Conservation (phyloP, 2,113 vertebrate genomes). For the Scomber colias region DNA sequence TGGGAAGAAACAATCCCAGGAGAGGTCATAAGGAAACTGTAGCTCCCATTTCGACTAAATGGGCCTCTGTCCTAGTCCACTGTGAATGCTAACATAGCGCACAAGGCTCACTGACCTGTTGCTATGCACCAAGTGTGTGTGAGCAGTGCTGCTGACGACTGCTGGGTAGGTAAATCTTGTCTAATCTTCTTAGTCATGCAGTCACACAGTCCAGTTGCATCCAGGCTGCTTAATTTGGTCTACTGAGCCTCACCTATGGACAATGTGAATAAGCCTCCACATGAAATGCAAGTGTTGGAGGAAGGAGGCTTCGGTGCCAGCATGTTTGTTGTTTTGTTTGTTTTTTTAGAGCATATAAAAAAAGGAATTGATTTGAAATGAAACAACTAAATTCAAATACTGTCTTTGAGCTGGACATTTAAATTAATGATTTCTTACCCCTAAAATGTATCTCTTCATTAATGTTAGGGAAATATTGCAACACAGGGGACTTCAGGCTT, state of each 20-base stretch:
- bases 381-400: no score
- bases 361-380: no score
- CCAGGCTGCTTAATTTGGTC: conserved; percentile 72
- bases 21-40: conserved; percentile 32
- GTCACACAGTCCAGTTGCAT: conserved; percentile 59
- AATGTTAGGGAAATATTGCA: no score
- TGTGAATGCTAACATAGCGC: conserved; percentile 37
- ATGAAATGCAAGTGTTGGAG: conserved; percentile 13
- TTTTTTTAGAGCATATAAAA: neutral
- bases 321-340: conserved; percentile 16
- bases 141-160: conserved; percentile 56
- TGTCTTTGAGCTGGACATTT: no score
- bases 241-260: conserved; percentile 58
- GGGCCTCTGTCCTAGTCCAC: conserved; percentile 34
- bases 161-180: conserved; percentile 74
- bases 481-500: no score
- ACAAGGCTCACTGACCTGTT: conserved; percentile 61
- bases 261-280: conserved; percentile 27
- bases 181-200: conserved; percentile 83
- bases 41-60: conserved; percentile 33
- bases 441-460: no score
- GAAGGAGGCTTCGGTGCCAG: conserved; percentile 20
- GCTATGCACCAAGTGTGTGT: conserved; percentile 49
- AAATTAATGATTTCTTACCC: no score
- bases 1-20: conserved; percentile 23